Evolutionary conservation across 2,888 invertebrate species (phyloP).

Genomic region (Leptogaster cylindrica): DNA sequence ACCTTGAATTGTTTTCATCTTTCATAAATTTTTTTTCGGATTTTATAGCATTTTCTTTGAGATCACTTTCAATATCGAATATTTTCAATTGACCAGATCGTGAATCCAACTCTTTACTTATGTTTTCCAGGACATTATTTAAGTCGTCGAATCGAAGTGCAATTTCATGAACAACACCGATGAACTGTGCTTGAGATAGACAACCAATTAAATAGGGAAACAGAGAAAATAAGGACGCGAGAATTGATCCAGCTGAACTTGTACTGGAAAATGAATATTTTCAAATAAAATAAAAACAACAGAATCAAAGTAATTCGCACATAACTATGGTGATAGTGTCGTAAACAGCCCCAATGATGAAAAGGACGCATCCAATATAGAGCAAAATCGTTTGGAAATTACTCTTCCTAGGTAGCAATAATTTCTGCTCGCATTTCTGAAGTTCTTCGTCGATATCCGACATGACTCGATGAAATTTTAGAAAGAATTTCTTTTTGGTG

Average conservation of each 20-base stretch:
- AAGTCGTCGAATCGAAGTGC: slow-evolving; percentile 57
- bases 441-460: background rate
- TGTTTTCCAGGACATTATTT: slow-evolving; percentile 56
- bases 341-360: background rate
- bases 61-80: slow-evolving; percentile 57
- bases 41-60: slow-evolving; percentile 43
- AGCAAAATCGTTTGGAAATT: background rate
- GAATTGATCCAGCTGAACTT: background rate
- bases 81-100: slow-evolving; percentile 54
- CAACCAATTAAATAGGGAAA: slow-evolving; percentile 58
- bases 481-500: background rate
- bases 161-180: slow-evolving; percentile 57
- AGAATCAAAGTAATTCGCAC: background rate
- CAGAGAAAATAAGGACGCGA: background rate
- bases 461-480: background rate
- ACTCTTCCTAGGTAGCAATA: background rate
- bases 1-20: slow-evolving; percentile 1
- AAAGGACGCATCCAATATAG: background rate
- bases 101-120: slow-evolving; percentile 56
- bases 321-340: background rate
- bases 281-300: background rate
- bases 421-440: background rate
- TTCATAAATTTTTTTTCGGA: background rate
- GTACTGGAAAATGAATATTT: too few relatives aligned
- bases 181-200: slow-evolving; percentile 58